Evolutionary conservation across 1,140 invertebrate genomes (phyloP).

Genomic region (Drosophila nannoptera): DNA sequence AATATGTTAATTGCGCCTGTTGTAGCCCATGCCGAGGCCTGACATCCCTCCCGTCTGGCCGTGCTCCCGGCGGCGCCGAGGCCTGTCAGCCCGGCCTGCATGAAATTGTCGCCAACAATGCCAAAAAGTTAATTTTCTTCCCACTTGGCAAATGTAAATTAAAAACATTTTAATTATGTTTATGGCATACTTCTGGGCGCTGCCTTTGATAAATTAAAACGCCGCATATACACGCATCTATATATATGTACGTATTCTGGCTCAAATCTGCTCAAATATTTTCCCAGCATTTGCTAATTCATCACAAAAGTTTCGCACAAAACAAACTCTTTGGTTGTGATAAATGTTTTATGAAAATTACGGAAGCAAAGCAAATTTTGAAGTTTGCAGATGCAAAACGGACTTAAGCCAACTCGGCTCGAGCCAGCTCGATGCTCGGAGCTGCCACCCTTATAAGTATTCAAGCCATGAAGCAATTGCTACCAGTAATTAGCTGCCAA

Average conservation of each 20-base stretch:
- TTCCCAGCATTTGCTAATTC: constrained; percentile 6
- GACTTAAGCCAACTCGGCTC: background rate
- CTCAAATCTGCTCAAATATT: background rate
- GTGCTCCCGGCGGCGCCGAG: background rate
- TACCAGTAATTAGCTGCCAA: constrained; percentile 35
- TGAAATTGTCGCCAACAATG: constrained; percentile 72
- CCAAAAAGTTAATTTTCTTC: constrained; percentile 75
- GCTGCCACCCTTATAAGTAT: too few relatives aligned
- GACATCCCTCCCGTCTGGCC: background rate
- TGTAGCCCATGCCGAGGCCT: constrained; percentile 13
- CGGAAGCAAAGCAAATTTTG: background rate
- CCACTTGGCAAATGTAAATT: constrained; percentile 55
- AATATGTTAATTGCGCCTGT: constrained; percentile 76
- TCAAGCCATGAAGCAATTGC: constrained; percentile 3
- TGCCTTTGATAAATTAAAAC: constrained; percentile 20
- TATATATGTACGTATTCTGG: too few relatives aligned
- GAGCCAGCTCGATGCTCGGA: background rate
- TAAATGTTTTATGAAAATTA: constrained; percentile 37
- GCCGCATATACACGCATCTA: background rate
- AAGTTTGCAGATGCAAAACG: constrained; percentile 24
- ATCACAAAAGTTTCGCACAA: constrained; percentile 19
- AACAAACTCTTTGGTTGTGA: constrained; percentile 23
- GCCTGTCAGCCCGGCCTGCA: constrained; percentile 35
- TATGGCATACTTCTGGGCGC: constrained; percentile 46
- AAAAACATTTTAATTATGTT: constrained; percentile 72